These are phyloP conservation scores for Intellagama lesueurii DNA, from an alignment of 2,797 vertebrate genomes.

Conservation along the genomic window DNA sequence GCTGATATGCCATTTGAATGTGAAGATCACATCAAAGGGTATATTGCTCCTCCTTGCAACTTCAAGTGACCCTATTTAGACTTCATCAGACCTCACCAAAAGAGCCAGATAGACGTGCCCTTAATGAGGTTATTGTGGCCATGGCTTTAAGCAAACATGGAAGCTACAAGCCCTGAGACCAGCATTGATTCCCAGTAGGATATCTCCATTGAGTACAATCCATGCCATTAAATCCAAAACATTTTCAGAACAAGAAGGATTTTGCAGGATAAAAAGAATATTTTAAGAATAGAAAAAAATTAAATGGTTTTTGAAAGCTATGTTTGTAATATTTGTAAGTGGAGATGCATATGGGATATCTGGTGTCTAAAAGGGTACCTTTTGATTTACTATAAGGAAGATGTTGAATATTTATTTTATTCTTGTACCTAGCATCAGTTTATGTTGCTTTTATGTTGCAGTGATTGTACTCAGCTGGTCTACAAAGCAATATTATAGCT, in stretches of 20 bases:
- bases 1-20: too few relatives aligned
- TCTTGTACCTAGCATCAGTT: constrained; percentile 61
- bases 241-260: constrained; percentile 44
- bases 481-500: constrained; percentile 29
- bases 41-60: too few relatives aligned
- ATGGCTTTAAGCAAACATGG: constrained; percentile 52
- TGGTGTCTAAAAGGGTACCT: constrained; percentile 44
- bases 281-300: constrained; percentile 55
- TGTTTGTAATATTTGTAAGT: constrained; percentile 34
- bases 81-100: too few relatives aligned
- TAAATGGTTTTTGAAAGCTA: constrained; percentile 41
- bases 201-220: constrained; percentile 63
- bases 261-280: constrained; percentile 8
- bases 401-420: constrained; percentile 69
- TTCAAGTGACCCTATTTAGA: too few relatives aligned
- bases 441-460: constrained; percentile 62
- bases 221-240: constrained; percentile 32
- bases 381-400: constrained; percentile 22
- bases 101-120: too few relatives aligned
- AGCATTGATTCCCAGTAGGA: constrained; percentile 56
- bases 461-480: constrained; percentile 49
- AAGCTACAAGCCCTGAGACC: constrained; percentile 51
- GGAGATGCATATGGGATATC: constrained; percentile 36
- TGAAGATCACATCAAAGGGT: too few relatives aligned
- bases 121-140: constrained; percentile 50